Evolutionary conservation across 2,113 vertebrate genomes (phyloP), one percentile per base, ranked within the genome.

Genomic region (Indicator indicator): DNA sequence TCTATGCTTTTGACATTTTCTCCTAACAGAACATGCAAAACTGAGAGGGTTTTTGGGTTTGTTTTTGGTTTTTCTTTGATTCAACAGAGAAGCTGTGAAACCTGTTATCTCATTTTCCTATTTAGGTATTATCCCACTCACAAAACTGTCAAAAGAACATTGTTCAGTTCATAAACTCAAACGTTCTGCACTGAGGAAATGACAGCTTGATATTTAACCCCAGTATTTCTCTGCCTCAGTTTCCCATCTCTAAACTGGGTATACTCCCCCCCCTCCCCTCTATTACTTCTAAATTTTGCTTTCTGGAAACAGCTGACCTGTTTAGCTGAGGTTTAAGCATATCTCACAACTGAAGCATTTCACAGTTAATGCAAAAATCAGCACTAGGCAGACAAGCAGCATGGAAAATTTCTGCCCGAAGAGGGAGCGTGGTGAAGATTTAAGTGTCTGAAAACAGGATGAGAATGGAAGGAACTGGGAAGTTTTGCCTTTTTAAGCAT

Each of bases 71-170:
- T 50, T 1, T 5, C 21, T 70, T 86, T 85, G 86, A 70, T 48
- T 59, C 80, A 74, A 21, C 27, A 85, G 69, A 32, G 70, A 82
- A 94, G 65, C 88, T 89, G 88, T 96, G 90, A 94, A 95, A 94
- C 63, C 73, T 88, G 86, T 71, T 64, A 83, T 62, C 88, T 94
- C 88, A 64, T 94, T 81, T 86, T 90, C 77, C 73, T 88, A 72
- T 96, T 96, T 88, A 90, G 76, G 62, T 75, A 89, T 78, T 90
- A 92, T 81, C 77, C 88, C 90, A 90, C 90, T 91, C 93, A 96
- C 79, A 83, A 19, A 94, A 56, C 83, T 86, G 88, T 95, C 94
- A 92, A 93, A 94, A 84, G 92, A 94, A 94, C 94, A 86, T 68
- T 54, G 59, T 46, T 82, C 74, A 42, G 67, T 94, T 95, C 74